Base-by-base conservation (phyloP, 2,797 vertebrate genomes). In the Anabas testudineus region DNA sequence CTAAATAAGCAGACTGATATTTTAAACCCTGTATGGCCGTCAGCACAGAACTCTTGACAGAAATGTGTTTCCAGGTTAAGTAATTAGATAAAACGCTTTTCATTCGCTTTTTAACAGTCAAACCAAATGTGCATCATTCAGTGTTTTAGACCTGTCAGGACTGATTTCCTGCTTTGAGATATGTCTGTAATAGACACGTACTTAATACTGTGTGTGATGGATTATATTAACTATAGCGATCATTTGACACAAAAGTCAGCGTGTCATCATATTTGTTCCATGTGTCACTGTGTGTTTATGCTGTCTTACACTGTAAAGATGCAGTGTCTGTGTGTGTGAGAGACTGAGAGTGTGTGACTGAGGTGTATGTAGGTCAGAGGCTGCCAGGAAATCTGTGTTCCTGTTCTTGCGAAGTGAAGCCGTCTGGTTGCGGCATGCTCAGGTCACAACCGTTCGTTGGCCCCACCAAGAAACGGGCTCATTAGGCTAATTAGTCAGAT, bases 401-500 rank as follows among this genome's bases (percentile, higher is more conserved):
- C 60, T 61, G 65, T 57, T 80, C 58, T 67, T 19, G 59, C 21
- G 4, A 78, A 78, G 81, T 18, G 7, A 69, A 76, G 61, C 70
- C 66, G 77, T 71, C 78, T 86, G 81, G 24, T 82, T 71, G 51
- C 68, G 62, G 65, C 48, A 6, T 77, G 82, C 70, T 80, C 66
- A 53, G 79, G 87, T 87, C 48, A 30, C 67, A 47, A 77, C 78
- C 66, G 68, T 80, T 86, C 82, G 85, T 86, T 64, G 52, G 71
- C 78, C 12, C 71, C 85, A 86, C 72, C 84, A 77, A 86, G 81
- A 87, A 75, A 74, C 80, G 63, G 67, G 47, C 76, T 89, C 81
- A 73, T 90, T 85, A 89, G 74, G 64, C 71, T 87, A 89, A 90
- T 90, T 87, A 87, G 79, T 53, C 28, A 49, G 73, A 87, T 80